These are phyloP conservation scores for Clarias macrocephalus DNA, from an alignment of 2,113 vertebrate species.

Conservation along the genomic window DNA sequence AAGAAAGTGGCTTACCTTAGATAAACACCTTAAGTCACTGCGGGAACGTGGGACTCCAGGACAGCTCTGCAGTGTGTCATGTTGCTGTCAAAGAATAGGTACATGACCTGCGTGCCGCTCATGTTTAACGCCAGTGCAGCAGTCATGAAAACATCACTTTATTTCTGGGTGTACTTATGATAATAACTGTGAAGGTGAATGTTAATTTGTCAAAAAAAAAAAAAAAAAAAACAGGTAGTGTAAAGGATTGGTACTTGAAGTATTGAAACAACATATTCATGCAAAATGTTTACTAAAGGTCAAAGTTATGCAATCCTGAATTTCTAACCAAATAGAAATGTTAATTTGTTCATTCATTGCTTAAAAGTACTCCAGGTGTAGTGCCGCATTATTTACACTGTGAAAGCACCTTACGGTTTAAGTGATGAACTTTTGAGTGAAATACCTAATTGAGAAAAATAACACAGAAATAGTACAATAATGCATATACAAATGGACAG, in stretches of 20 bases:
- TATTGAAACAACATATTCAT: not conserved
- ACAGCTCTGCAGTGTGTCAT: not conserved
- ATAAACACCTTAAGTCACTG: constrained; percentile 40
- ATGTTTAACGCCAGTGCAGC: not conserved
- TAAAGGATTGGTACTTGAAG: not conserved
- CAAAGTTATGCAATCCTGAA: not conserved
- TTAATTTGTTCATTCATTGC: not conserved
- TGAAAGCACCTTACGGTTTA: not conserved
- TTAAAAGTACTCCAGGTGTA: not conserved
- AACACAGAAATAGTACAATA: not conserved
- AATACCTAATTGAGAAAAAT: not conserved
- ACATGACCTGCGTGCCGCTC: not conserved
- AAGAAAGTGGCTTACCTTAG: not conserved
- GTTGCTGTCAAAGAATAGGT: not conserved
- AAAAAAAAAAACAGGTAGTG: not conserved
- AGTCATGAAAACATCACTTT: not conserved
- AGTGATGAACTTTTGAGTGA: not conserved
- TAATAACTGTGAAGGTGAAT: not conserved
- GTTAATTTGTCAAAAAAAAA: not conserved
- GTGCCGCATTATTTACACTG: not conserved
- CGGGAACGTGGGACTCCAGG: not conserved
- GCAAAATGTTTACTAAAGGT: not conserved
- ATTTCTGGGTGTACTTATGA: not conserved
- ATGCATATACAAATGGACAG: too few relatives aligned
- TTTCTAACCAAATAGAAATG: not conserved